Base-by-base conservation (phyloP, 2,797 vertebrate species). In the Liparis tanakae region DNA sequence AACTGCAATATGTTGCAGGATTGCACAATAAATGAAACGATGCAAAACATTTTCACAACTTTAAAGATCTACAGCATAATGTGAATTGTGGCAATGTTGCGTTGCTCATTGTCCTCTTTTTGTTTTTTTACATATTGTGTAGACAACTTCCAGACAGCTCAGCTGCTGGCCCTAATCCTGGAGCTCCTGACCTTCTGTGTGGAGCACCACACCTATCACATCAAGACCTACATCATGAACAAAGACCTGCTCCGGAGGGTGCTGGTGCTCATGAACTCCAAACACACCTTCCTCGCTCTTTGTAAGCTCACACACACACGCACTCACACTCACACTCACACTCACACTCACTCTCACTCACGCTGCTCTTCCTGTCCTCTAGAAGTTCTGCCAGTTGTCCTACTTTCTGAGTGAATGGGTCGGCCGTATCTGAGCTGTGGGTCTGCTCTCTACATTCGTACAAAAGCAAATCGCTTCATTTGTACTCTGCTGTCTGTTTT, bases 181-280 rank as follows among this genome's bases (percentile, higher is more conserved):
- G 98, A 99, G 90, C 95, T 99, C 76, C 95, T 99, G 58, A 99
- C 98, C 6, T 99, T 99, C 87, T 99, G 98, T 84, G 98, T 99
- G 92, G 98, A 99, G 84, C 98, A 99, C 84, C 98, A 99, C 87
- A 98, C 98, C 0, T 99, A 99, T 63, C 98, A 99, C 93, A 99
- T 99, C 91, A 99, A 99, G 94, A 99, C 97, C 82, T 99, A 99
- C 91, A 99, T 99, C 80, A 99, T 99, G 97, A 99, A 98, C 88
- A 99, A 97, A 93, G 98, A 99, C 88, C 94, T 99, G 86, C 95
- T 99, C 80, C 94, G 98, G 86, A 95, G 98, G 94, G 98, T 99
- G 1, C 92, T 99, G 85, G 96, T 98, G 72, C 96, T 99, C 85
- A 99, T 99, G 98, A 99, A 99, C 93, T 99, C 98, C n/a, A 99